Percentiles rank a stretch among this genome's conserved stretches.
Conservation (phyloP, 2,113 vertebrate genomes). For the Brachyhypopomus gauderio region DNA sequence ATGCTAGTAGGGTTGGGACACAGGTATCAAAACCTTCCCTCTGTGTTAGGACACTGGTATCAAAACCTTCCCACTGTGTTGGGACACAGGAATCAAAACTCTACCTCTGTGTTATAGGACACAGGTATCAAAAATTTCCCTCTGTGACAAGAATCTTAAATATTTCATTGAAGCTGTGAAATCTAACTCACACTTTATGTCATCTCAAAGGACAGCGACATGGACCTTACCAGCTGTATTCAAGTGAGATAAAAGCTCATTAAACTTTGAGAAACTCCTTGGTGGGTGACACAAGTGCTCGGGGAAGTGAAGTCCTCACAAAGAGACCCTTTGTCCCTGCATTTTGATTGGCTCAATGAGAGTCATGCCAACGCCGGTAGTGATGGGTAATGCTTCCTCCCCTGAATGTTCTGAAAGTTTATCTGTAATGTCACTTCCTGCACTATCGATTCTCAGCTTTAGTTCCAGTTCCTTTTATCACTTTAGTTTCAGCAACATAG, state of each 20-base stretch:
- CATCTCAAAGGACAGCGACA: background rate
- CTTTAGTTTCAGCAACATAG: background rate
- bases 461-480: background rate
- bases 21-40: too few species aligned
- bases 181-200: background rate
- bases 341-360: too few species aligned
- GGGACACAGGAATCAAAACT: too few species aligned
- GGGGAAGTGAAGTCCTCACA: background rate
- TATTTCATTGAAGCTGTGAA: background rate
- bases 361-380: too few species aligned
- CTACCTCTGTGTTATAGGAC: too few species aligned
- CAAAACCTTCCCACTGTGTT: too few species aligned
- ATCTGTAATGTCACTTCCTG: background rate
- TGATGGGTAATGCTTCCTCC: too few species aligned
- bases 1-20: too few species aligned
- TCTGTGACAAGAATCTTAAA: background rate
- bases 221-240: background rate
- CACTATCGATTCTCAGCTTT: constrained; percentile 25
- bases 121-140: too few species aligned
- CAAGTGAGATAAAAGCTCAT: background rate
- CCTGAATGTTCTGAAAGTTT: too few species aligned
- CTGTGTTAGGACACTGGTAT: too few species aligned
- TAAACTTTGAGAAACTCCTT: background rate
- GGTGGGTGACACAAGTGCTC: background rate
- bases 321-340: too few species aligned